phyloP scores from a whole-genome alignment of 2,888 invertebrate genomes.

The Oasisia sp. region DNA sequence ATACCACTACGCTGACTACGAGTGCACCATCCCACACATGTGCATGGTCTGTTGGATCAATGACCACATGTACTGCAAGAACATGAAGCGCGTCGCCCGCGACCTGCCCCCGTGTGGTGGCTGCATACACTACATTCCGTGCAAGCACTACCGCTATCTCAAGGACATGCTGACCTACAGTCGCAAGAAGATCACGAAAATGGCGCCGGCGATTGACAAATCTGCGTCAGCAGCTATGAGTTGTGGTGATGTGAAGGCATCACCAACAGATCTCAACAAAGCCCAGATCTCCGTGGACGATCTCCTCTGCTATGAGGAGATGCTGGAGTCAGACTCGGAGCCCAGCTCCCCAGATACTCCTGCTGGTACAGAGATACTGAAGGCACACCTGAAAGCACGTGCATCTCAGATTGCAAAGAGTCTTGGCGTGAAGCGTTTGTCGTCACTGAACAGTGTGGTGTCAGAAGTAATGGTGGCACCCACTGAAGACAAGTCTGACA shows the following conservation, averaged over 20 bases:
- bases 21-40: slow-evolving; percentile 39
- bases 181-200: neutral
- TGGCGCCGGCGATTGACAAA: neutral
- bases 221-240: neutral
- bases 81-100: slow-evolving; percentile 38
- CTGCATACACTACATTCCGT: slow-evolving; percentile 39
- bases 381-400: slow-evolving; percentile 31
- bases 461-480: neutral
- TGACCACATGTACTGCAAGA: slow-evolving; percentile 41
- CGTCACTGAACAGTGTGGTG: neutral
- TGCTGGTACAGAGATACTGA: slow-evolving; percentile 31
- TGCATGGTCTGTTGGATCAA: slow-evolving; percentile 40
- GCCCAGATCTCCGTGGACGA: slow-evolving; percentile 18
- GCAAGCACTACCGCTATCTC: slow-evolving; percentile 33
- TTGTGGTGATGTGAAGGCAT: neutral
- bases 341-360: slow-evolving; percentile 33
- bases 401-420: slow-evolving; percentile 35
- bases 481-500: neutral
- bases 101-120: slow-evolving; percentile 34
- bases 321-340: slow-evolving; percentile 34
- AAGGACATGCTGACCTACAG: neutral
- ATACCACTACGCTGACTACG: neutral
- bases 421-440: slow-evolving; percentile 31
- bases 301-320: slow-evolving; percentile 36
- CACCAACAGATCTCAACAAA: neutral